A percentile compares a stretch with the other conserved stretches of the same genome.
These are phyloP conservation scores for Pteromalus puparum DNA, from an alignment of 1,140 invertebrate genomes.

Conservation along the genomic window DNA sequence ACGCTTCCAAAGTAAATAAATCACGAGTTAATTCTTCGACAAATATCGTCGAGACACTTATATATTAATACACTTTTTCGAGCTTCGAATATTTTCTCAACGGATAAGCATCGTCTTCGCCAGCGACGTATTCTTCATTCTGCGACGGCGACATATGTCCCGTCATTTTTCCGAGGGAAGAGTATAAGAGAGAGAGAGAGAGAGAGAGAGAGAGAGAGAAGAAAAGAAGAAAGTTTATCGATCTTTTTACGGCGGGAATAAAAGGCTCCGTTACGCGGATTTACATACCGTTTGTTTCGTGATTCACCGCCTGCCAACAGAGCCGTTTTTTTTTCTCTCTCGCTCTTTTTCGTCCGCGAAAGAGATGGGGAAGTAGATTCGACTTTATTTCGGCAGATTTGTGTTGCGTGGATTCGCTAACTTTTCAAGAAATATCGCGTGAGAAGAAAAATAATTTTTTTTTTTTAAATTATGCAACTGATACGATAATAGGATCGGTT, in stretches of 20 bases:
- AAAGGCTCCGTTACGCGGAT: slow-evolving; percentile 66
- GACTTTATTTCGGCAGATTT: slow-evolving; percentile 13
- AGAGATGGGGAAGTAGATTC: background rate
- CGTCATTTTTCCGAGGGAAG: slow-evolving; percentile 64
- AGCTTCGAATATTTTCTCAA: background rate
- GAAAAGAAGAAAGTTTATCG: slow-evolving; percentile 60
- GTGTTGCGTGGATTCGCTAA: background rate
- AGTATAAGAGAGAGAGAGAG: slow-evolving; percentile 39
- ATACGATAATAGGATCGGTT: too few species aligned
- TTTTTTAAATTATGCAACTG: too few species aligned
- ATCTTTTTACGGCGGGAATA: slow-evolving; percentile 68
- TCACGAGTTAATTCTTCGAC: background rate
- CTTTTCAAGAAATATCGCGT: background rate
- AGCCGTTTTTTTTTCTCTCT: background rate
- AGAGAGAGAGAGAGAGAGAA: too few species aligned
- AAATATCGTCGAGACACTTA: background rate
- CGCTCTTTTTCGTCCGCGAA: too few species aligned
- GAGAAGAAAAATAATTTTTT: too few species aligned
- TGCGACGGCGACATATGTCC: slow-evolving; percentile 59
- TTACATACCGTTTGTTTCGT: slow-evolving; percentile 64
- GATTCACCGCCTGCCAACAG: slow-evolving; percentile 60
- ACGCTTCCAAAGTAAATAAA: background rate
- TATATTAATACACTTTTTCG: slow-evolving; percentile 29
- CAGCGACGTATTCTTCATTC: slow-evolving; percentile 60
- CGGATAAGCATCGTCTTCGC: slow-evolving; percentile 23